phyloP scores from a whole-genome alignment of 2,113 vertebrate species.

The Onychorhynchus coronatus region DNA sequence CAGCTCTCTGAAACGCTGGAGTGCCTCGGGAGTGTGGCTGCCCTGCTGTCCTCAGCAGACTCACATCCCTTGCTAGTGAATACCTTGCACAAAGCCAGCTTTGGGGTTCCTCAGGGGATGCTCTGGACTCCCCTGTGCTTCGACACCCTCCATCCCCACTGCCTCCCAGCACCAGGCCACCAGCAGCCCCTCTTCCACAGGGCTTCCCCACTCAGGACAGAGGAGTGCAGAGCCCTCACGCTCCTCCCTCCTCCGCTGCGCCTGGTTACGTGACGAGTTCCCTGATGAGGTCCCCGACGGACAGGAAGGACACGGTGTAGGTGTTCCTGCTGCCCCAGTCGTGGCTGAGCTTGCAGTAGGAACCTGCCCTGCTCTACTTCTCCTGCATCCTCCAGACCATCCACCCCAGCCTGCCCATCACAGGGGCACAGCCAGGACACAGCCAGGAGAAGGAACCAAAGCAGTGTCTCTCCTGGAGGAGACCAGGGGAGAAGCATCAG shows the following conservation, averaged over 20 bases:
- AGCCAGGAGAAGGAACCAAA: neutral
- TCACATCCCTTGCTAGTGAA: neutral
- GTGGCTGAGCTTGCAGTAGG: neutral
- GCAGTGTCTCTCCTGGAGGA: neutral
- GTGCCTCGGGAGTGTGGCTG: neutral
- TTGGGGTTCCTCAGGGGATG: neutral
- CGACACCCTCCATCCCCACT: rapidly evolving
- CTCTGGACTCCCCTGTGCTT: neutral
- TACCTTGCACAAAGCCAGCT: neutral
- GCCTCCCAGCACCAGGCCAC: neutral
- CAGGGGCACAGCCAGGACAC: neutral
- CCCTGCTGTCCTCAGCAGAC: neutral
- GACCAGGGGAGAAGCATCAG: neutral
- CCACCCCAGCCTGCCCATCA: neutral
- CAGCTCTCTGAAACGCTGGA: neutral
- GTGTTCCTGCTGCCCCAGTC: neutral
- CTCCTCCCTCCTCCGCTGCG: neutral
- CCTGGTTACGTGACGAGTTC: rapidly evolving
- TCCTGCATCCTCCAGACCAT: neutral
- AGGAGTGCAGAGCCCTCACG: neutral
- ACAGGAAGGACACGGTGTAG: rapidly evolving
- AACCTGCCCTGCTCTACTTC: neutral
- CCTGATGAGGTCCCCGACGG: rapidly evolving
- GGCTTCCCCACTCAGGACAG: neutral
- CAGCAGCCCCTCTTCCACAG: neutral